These are phyloP conservation scores for Elanus axillaris DNA, from an alignment of 2,113 vertebrate species.

Conservation along the genomic window DNA sequence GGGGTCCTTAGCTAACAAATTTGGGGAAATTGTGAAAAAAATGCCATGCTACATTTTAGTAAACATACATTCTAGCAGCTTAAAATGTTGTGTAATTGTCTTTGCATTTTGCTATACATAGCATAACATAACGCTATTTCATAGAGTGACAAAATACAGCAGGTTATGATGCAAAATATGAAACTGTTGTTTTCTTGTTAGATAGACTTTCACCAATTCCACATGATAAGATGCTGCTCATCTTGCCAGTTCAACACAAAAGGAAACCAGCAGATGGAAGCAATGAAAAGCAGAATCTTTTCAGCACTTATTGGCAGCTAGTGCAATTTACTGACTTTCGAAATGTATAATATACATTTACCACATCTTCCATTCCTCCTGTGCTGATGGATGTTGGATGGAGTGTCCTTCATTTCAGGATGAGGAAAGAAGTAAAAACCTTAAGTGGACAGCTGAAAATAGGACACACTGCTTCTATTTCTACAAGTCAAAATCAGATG, in stretches of 20 bases:
- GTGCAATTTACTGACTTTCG: background rate
- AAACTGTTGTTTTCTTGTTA: background rate
- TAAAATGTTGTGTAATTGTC: background rate
- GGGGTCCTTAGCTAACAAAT: background rate
- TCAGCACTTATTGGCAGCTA: background rate
- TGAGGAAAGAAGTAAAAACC: background rate
- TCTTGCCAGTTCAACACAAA: conserved; percentile 30
- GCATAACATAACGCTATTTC: too few relatives aligned
- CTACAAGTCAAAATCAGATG: background rate
- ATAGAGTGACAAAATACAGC: background rate
- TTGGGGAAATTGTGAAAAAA: background rate
- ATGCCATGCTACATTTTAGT: background rate
- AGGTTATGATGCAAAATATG: background rate
- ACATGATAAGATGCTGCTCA: background rate
- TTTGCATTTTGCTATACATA: background rate
- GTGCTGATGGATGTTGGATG: background rate
- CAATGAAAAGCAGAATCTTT: conserved; percentile 28
- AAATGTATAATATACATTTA: background rate
- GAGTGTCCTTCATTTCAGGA: background rate
- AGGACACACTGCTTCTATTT: conserved; percentile 9
- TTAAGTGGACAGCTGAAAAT: background rate
- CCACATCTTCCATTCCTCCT: background rate
- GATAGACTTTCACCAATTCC: background rate
- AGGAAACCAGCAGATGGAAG: conserved; percentile 44
- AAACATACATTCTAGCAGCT: background rate